Percentiles rank a stretch among this genome's conserved stretches.
Evolutionary conservation across 2,797 vertebrate genomes (phyloP).

Genomic region (Champsocephalus gunnari): DNA sequence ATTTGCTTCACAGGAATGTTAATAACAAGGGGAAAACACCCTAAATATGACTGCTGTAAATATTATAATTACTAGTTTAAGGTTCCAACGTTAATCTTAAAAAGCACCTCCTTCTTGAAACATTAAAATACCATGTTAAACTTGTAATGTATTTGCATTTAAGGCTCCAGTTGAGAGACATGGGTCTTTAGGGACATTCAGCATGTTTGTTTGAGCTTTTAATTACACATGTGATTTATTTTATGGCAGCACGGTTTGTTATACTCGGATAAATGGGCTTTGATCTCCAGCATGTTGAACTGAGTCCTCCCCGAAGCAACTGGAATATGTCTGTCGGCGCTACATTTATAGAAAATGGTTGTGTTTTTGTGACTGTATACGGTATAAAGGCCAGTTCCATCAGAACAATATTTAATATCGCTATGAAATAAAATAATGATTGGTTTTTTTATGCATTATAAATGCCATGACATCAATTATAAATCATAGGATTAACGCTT

Average conservation of each 20-base stretch:
- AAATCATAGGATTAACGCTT: not conserved
- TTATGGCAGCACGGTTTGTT: not conserved
- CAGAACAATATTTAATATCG: not conserved
- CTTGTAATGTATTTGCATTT: not conserved
- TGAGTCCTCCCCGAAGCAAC: not conserved
- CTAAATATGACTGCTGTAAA: slow-evolving; percentile 3
- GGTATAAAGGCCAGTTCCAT: not conserved
- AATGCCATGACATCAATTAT: not conserved
- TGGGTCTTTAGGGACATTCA: too few relatives aligned
- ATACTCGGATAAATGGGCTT: not conserved
- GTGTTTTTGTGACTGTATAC: not conserved
- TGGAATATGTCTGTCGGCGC: not conserved
- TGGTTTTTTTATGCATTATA: not conserved
- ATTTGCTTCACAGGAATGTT: slow-evolving; percentile 34
- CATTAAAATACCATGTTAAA: not conserved
- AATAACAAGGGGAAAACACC: slow-evolving; percentile 13
- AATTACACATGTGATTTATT: not conserved
- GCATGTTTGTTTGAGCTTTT: not conserved
- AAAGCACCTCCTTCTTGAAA: not conserved
- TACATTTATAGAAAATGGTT: not conserved
- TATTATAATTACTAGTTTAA: not conserved
- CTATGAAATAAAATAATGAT: not conserved
- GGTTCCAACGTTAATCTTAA: not conserved
- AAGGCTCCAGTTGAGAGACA: not conserved
- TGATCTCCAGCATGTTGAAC: not conserved